Conservation (phyloP, 1,140 invertebrate genomes). For the Aporrectodea caliginosa region DNA sequence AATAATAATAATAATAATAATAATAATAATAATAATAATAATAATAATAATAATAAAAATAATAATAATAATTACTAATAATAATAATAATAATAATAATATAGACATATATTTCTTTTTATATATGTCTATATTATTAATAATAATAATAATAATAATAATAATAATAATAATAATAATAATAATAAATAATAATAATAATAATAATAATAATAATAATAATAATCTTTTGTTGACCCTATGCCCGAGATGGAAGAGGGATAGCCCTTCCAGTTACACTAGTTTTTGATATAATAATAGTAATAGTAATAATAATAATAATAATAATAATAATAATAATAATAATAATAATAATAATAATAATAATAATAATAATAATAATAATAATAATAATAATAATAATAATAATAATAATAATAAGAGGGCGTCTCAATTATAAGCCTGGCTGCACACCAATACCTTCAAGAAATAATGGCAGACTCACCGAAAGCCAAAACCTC, state of each 20-base stretch:
- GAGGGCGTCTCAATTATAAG: no score
- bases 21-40: background rate
- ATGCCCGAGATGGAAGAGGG: no score
- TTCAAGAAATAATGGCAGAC: no score
- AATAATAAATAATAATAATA: background rate
- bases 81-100: conserved; percentile 4
- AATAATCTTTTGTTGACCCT: no score
- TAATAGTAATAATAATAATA: background rate
- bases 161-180: background rate
- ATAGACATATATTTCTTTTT: no score
- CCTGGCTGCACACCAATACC: no score
- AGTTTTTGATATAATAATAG: background rate
- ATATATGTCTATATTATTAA: no score
- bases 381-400: no score
- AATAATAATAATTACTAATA: background rate
- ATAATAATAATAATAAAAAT: background rate
- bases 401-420: no score
- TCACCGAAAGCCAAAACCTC: no score
- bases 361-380: background rate
- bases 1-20: background rate
- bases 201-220: background rate
- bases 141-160: conserved; percentile 4
- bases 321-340: background rate
- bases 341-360: background rate
- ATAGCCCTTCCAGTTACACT: no score